Conservation (phyloP, 1,140 invertebrate species). For the Brachionus sp. region DNA sequence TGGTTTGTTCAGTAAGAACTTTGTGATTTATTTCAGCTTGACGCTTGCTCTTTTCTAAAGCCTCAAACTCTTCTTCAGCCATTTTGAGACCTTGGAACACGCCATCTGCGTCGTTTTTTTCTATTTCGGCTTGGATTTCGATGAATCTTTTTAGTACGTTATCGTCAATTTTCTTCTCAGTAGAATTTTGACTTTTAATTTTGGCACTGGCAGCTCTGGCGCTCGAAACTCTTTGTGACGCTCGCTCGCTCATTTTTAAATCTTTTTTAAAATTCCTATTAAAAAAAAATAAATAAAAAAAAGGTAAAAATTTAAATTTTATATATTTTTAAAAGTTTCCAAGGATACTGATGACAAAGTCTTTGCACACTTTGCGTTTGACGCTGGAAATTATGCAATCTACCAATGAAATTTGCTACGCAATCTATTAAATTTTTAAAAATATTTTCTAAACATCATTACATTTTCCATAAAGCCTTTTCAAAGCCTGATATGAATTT, state of each 20-base stretch:
- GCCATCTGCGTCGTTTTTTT: conserved; percentile 1
- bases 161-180: conserved; percentile 18
- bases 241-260: conserved; percentile 1
- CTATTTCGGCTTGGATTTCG: conserved; percentile 36
- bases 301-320: not conserved
- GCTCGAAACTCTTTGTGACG: not conserved
- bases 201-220: conserved; percentile 7
- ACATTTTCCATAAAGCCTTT: not conserved
- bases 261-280: not conserved
- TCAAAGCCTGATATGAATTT: not conserved
- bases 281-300: not conserved
- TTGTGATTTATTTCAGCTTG: conserved; percentile 46
- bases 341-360: not conserved
- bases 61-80: conserved; percentile 39
- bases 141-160: conserved; percentile 29
- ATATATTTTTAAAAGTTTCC: not conserved
- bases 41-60: conserved; percentile 24
- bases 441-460: not conserved
- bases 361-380: not conserved
- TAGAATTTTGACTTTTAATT: not conserved
- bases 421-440: not conserved
- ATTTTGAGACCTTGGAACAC: conserved; percentile 33
- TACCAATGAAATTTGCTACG: not conserved
- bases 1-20: conserved; percentile 40
- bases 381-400: not conserved